Conservation (phyloP, 2,797 vertebrate genomes). For the Carduelis carduelis region DNA sequence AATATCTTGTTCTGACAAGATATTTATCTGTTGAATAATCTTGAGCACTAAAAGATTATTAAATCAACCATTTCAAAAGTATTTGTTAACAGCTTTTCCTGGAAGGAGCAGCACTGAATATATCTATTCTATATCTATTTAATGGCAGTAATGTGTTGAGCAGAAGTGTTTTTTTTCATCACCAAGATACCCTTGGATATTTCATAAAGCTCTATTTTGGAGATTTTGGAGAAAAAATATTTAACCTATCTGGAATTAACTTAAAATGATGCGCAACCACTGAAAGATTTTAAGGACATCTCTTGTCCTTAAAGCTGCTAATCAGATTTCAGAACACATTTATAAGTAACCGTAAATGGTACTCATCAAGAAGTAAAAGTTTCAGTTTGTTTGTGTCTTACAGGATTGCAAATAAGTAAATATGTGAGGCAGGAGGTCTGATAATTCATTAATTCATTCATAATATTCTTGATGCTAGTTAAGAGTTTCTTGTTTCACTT, state of each 20-base stretch:
- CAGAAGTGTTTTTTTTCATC: neutral
- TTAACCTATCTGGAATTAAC: neutral
- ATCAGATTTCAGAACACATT: neutral
- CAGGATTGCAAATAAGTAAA: neutral
- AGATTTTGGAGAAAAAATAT: neutral
- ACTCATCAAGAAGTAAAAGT: neutral
- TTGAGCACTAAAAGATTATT: neutral
- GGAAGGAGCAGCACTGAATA: neutral
- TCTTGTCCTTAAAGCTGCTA: neutral
- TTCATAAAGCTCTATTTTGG: neutral
- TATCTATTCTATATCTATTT: neutral
- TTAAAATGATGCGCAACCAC: neutral
- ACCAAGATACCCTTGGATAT: neutral
- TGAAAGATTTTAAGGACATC: neutral
- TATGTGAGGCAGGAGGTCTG: neutral
- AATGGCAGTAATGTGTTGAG: neutral
- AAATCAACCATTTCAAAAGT: neutral
- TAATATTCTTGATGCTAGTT: neutral
- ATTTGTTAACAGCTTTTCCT: neutral
- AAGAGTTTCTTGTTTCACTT: neutral
- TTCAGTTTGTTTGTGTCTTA: neutral
- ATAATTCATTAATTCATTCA: neutral
- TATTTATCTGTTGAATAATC: neutral
- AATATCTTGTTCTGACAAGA: neutral
- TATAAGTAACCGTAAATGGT: neutral